Evolutionary conservation across 2,113 vertebrate species (phyloP).

Genomic region (Macrotis lagotis): DNA sequence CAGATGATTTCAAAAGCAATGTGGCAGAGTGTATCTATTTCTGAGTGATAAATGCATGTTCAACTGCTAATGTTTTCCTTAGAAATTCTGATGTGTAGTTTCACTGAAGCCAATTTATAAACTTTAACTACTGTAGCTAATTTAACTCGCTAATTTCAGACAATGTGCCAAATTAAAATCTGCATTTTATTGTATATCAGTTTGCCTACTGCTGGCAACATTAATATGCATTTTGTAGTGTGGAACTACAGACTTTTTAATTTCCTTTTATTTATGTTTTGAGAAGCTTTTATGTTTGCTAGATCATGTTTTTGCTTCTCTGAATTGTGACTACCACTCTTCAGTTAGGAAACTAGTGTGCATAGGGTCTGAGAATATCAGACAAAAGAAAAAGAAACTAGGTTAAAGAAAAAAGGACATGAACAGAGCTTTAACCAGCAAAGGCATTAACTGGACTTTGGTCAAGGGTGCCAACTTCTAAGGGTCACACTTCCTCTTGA

Average conservation of each 20-base stretch:
- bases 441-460: neutral
- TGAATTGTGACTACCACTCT: neutral
- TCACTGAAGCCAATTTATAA: slow-evolving; percentile 77
- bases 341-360: neutral
- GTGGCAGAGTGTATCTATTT: slow-evolving; percentile 71
- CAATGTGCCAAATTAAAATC: slow-evolving; percentile 65
- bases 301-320: neutral
- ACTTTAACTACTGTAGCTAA: slow-evolving; percentile 80
- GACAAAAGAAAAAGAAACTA: neutral
- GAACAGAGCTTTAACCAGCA: neutral
- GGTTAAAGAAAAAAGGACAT: neutral
- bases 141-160: slow-evolving; percentile 75
- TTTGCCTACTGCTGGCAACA: slow-evolving; percentile 56
- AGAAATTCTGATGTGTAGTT: slow-evolving; percentile 72
- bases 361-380: neutral
- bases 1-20: slow-evolving; percentile 67
- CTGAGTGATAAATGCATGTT: slow-evolving; percentile 72
- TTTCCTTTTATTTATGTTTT: slow-evolving; percentile 48
- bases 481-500: neutral
- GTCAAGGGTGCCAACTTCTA: neutral
- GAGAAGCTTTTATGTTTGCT: slow-evolving; percentile 34
- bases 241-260: slow-evolving; percentile 52
- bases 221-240: slow-evolving; percentile 63
- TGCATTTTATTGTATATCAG: slow-evolving; percentile 62
- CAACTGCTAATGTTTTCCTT: slow-evolving; percentile 67